Base-by-base conservation (phyloP, 2,113 vertebrate genomes). In the Spheniscus mendiculus region DNA sequence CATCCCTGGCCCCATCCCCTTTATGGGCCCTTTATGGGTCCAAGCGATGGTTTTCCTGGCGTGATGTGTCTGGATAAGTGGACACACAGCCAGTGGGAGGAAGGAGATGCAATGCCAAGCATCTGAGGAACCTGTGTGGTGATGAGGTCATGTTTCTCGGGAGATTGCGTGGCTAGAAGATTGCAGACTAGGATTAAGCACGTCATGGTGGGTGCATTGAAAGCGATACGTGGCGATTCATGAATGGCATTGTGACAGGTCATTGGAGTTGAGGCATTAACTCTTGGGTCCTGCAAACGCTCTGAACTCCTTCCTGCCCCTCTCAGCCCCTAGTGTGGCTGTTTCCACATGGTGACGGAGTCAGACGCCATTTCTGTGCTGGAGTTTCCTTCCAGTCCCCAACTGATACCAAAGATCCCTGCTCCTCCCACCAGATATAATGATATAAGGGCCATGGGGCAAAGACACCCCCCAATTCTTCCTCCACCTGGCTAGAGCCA, bases 191-290 rank as follows among this genome's bases (percentile, higher is more conserved):
- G 9, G 22, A 20, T 79, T 55, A 29, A 84, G 9, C 23, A 59
- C 5, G 22, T 86, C 20, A 2, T 22, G 47, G 21, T 22, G 36
- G 40, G 13, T 38, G n/a, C 19, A 15, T 0, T 40, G 47, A 77
- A 49, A 81, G 40, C 4, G 10, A 23, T 20, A 13, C 0, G 0
- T 34, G 79, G 44, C 5, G 1, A 10, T 17, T 74, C 9, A 5
- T 2, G 15, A 27, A 10, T 20, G 26, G 3, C 27, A 2, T 61
- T 34, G 2, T 2, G 4, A 77, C 23, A 65, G 15, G 53, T 53
- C 50, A 11, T 4, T 4, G 1, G 30, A 44, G 53, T 3, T 32
- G 62, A 90, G 42, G 13, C 25, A 22, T 42, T 32, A 38, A 1
- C 30, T 58, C 32, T 18, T 65, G 22, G 19, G 49, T 58, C 44